phyloP scores from a whole-genome alignment of 1,140 invertebrate genomes.

The silkworm (Bombyx mori) region ASM3026992v2 NC_085112.1:7751501-7752000 shows the following conservation, averaged over 20 bases:
- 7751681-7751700: too few relatives aligned
- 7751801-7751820: constrained; percentile 61
- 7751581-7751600: too few relatives aligned
- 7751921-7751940: constrained; percentile 39
- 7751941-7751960: constrained; percentile 57
- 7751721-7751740: constrained; percentile 67
- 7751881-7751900: constrained; percentile 27
- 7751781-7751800: constrained; percentile 54
- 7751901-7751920: constrained; percentile 50
- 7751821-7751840: constrained; percentile 49
- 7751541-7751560: not conserved
- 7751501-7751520: constrained; percentile 68
- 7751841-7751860: constrained; percentile 18
- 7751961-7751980: constrained; percentile 49
- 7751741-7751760: constrained; percentile 63
- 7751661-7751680: too few relatives aligned
- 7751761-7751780: constrained; percentile 50
- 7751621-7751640: not conserved
- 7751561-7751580: too few relatives aligned
- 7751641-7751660: not conserved
- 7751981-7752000: too few relatives aligned
- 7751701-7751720: constrained; percentile 33
- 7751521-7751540: constrained; percentile 63
- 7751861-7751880: constrained; percentile 21
- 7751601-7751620: not conserved